Percentiles rank a stretch among this genome's conserved stretches.
Evolutionary conservation across 2,888 invertebrate genomes (phyloP).

Genomic region (Anodontia alba): DNA sequence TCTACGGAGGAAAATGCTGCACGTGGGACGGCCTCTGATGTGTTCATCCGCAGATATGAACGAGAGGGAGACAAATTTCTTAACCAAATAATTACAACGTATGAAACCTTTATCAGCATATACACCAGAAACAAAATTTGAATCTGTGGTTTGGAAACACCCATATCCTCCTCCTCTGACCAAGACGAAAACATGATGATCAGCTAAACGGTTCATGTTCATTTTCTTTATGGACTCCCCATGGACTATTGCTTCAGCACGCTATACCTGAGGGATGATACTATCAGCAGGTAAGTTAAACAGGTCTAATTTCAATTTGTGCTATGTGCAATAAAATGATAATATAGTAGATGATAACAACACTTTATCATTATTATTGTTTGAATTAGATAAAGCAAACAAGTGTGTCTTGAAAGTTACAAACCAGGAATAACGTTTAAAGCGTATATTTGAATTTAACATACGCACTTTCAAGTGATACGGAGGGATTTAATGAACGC

Average conservation of each 20-base stretch:
- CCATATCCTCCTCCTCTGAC: not conserved
- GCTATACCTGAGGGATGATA: not conserved
- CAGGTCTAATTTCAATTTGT: no score
- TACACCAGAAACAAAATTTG: not conserved
- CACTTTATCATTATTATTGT: no score
- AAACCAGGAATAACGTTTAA: no score
- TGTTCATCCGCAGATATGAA: not conserved
- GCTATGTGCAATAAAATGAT: no score
- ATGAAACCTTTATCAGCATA: not conserved
- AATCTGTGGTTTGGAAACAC: not conserved
- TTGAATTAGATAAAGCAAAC: no score
- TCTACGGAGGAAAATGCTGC: not conserved
- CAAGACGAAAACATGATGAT: not conserved
- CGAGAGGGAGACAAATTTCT: not conserved
- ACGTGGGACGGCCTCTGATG: not conserved
- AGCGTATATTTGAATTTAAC: no score
- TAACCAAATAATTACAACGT: not conserved
- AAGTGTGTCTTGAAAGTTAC: no score
- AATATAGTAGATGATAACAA: no score
- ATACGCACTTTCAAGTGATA: not conserved
- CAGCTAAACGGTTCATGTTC: not conserved
- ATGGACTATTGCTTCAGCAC: not conserved
- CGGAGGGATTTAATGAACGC: not conserved
- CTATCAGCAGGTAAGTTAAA: not conserved
- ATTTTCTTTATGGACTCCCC: no score